phyloP scores from a whole-genome alignment of 2,113 vertebrate species.

The Semnornis frantzii region DNA sequence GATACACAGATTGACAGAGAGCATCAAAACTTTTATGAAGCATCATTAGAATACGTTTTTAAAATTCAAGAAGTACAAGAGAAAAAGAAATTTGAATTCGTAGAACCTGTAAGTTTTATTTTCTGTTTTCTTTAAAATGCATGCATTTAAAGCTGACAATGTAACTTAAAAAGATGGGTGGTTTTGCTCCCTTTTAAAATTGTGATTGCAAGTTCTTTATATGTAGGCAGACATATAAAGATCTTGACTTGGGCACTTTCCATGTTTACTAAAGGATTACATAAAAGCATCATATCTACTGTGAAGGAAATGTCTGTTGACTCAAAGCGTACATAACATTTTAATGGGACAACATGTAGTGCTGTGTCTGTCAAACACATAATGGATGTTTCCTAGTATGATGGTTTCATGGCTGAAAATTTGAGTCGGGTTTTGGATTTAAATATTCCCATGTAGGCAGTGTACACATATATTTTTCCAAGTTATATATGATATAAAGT shows the following conservation, averaged over 20 bases:
- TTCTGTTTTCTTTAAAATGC: background rate
- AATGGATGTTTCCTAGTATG: background rate
- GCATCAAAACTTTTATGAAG: constrained; percentile 94
- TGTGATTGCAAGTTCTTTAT: background rate
- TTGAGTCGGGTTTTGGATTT: background rate
- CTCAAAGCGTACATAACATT: background rate
- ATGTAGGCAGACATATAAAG: background rate
- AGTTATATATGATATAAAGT: background rate
- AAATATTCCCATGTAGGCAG: background rate
- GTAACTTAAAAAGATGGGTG: background rate
- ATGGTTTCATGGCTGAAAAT: background rate
- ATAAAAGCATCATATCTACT: constrained; percentile 15
- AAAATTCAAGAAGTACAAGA: constrained; percentile 99
- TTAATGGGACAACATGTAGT: constrained; percentile 7
- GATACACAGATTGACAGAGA: constrained; percentile 94
- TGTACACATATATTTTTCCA: background rate
- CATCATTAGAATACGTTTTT: constrained; percentile 96
- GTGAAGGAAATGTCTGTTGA: constrained; percentile 40
- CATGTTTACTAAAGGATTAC: constrained; percentile 29
- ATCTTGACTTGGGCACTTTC: background rate
- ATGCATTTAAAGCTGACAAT: background rate
- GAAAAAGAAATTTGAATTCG: constrained; percentile 99
- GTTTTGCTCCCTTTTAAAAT: background rate
- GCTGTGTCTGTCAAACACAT: constrained; percentile 11
- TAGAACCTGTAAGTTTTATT: constrained; percentile 89